A percentile compares a stretch with the other conserved stretches of the same genome.
Conservation (phyloP, 2,113 vertebrate species). For the Bettongia penicillata region DNA sequence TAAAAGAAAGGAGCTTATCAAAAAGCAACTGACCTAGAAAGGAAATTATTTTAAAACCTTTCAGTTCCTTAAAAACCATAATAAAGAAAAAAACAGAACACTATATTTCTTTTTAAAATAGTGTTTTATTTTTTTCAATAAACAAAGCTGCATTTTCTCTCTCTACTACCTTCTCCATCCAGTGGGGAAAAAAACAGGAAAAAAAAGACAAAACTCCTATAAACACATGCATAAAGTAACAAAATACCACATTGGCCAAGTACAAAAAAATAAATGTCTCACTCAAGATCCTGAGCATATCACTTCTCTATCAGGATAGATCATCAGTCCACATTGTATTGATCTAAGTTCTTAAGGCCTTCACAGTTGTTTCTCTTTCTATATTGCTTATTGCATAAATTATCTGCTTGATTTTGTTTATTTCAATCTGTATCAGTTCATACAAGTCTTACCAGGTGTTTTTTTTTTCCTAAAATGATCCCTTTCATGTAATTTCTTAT, state of each 20-base stretch:
- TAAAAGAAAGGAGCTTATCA: neutral
- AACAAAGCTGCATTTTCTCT: neutral
- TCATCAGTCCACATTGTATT: neutral
- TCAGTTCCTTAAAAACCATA: neutral
- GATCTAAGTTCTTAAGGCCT: neutral
- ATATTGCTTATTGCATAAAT: neutral
- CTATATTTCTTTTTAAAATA: no score
- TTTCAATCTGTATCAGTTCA: neutral
- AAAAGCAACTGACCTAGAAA: neutral
- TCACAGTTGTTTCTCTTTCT: neutral
- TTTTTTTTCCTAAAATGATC: neutral
- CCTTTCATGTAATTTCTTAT: neutral
- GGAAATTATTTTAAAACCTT: neutral
- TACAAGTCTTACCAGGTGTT: neutral
- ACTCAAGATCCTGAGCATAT: neutral
- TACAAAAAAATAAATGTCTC: neutral
- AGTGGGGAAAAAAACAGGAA: neutral
- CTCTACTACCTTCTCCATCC: no score
- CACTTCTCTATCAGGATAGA: neutral
- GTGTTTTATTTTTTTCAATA: neutral
- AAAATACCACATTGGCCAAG: neutral
- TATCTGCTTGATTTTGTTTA: neutral
- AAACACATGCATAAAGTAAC: neutral
- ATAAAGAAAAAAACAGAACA: neutral
- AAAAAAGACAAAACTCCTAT: neutral